Evolutionary conservation across 2,113 vertebrate species (phyloP).

Genomic region (Hylia prasina): DNA sequence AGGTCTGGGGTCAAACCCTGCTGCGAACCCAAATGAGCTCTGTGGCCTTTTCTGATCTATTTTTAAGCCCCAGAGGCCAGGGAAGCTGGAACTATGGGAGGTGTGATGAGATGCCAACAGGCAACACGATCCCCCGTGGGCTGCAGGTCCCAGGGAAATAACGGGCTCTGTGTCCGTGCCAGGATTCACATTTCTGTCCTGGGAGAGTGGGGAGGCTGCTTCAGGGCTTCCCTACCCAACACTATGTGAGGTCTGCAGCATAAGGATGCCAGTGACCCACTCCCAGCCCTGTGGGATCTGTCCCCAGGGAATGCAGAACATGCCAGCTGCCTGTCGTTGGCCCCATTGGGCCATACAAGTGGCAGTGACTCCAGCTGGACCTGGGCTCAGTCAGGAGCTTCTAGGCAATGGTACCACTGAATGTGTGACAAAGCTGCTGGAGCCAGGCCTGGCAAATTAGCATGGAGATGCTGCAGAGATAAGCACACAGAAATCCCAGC

Average conservation of each 20-base stretch:
- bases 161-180: neutral
- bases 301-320: neutral
- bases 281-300: neutral
- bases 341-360: fast-evolving
- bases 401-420: neutral
- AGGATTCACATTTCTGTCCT: neutral
- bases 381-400: neutral
- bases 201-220: neutral
- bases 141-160: neutral
- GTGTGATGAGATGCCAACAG: neutral
- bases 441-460: neutral
- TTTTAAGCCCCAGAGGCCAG: neutral
- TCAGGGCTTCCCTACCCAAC: neutral
- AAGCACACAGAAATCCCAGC: neutral
- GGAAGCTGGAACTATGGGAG: neutral
- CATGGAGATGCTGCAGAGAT: neutral
- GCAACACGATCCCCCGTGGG: neutral
- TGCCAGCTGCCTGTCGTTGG: neutral
- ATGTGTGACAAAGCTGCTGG: neutral
- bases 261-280: neutral
- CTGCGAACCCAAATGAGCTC: neutral
- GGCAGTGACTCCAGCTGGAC: neutral
- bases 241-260: neutral
- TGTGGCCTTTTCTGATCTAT: constrained; percentile 42
- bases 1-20: neutral